Evolutionary conservation across 2,113 vertebrate species (phyloP).

Genomic region (Sapayoa aenigma): DNA sequence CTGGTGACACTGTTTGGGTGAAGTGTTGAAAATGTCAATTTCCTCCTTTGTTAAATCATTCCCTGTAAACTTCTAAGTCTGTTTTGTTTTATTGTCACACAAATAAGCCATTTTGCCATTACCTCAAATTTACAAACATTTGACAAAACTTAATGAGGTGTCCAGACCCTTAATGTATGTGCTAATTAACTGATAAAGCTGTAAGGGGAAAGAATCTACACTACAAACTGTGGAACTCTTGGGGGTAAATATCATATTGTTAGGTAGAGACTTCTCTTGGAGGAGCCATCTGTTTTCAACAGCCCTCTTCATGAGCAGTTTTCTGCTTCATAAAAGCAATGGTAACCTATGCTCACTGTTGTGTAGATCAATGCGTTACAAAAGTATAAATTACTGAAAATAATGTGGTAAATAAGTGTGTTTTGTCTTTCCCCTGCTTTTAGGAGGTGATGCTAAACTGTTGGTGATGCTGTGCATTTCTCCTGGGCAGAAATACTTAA

Average conservation of each 20-base stretch:
- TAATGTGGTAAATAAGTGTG: not conserved
- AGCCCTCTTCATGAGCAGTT: not conserved
- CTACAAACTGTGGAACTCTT: not conserved
- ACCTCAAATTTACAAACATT: not conserved
- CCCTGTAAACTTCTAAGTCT: not conserved
- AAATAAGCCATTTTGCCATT: not conserved
- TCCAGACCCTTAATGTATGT: not conserved
- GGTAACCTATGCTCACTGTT: not conserved
- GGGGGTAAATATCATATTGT: not conserved
- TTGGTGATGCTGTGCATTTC: constrained; percentile 85
- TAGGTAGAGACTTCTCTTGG: not conserved
- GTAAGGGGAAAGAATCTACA: not conserved
- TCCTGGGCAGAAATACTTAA: constrained; percentile 76
- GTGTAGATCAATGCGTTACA: not conserved
- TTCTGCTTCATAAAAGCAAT: not conserved
- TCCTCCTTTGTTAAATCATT: not conserved
- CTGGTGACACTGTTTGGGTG: not conserved
- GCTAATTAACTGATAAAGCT: not conserved
- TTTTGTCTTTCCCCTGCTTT: not conserved
- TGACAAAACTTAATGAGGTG: not conserved
- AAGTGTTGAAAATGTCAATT: not conserved
- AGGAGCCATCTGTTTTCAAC: not conserved
- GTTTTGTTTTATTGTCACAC: not conserved
- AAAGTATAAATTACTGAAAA: not conserved
- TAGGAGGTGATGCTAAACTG: constrained; percentile 86